Evolutionary conservation across 2,113 vertebrate species (phyloP).

Genomic region (Vanacampus margaritifer): DNA sequence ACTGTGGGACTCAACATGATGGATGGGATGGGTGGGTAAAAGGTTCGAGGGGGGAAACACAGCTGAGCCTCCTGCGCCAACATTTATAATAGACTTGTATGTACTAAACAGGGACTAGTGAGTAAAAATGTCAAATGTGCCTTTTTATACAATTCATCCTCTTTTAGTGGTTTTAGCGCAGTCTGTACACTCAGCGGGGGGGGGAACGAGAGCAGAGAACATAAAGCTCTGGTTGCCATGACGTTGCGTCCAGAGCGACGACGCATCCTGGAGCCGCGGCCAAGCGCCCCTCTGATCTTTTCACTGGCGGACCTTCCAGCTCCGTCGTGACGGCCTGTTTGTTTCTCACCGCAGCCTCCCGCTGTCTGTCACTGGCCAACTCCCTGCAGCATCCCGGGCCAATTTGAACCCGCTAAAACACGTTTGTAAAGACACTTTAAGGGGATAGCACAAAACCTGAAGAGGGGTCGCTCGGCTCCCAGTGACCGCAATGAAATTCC

Average conservation of each 20-base stretch:
- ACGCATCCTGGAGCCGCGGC: conserved; percentile 58
- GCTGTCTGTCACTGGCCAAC: conserved; percentile 59
- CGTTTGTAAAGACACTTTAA: conserved; percentile 45
- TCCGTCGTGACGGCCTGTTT: conserved; percentile 62
- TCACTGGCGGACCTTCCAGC: conserved; percentile 61
- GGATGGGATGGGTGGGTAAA: conserved; percentile 41
- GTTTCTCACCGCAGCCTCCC: conserved; percentile 58
- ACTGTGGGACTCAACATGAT: conserved; percentile 53
- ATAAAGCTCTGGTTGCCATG: conserved; percentile 67
- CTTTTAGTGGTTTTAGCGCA: conserved; percentile 53
- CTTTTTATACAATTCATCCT: conserved; percentile 12
- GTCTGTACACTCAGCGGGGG: conserved; percentile 48
- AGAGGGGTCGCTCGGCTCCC: conserved; percentile 49
- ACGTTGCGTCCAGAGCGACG: conserved; percentile 45
- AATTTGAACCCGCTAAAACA: conserved; percentile 38
- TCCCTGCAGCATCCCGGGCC: conserved; percentile 44
- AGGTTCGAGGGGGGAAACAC: conserved; percentile 44
- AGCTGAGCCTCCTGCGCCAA: conserved; percentile 30
- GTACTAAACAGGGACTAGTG: background rate
- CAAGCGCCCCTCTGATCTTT: conserved; percentile 72
- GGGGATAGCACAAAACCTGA: conserved; percentile 33
- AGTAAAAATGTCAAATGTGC: conserved; percentile 9
- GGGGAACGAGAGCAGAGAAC: conserved; percentile 33
- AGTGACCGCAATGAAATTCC: conserved; percentile 43
- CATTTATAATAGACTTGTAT: conserved; percentile 43